Percentiles rank a stretch among this genome's conserved stretches.
These are phyloP conservation scores for Lypha dubia DNA, from an alignment of 2,888 invertebrate genomes.

Conservation along the genomic window DNA sequence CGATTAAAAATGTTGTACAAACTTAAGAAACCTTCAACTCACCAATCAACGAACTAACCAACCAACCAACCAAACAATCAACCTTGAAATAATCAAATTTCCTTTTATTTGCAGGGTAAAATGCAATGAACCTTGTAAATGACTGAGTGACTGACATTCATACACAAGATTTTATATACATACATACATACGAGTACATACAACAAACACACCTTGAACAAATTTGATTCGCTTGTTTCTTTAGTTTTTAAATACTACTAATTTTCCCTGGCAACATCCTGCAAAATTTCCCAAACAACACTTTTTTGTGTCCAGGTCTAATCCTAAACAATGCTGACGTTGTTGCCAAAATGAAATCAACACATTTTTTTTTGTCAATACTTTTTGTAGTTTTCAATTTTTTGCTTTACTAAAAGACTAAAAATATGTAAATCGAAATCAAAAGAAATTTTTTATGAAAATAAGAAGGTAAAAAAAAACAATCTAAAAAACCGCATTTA, in stretches of 20 bases:
- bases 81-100: conserved; percentile 13
- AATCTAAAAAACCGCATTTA: conserved; percentile 57
- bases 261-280: not conserved
- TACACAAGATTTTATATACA: conserved; percentile 1
- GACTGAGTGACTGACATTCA: no score
- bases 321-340: conserved; percentile 38
- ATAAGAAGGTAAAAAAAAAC: conserved; percentile 9
- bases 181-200: not conserved
- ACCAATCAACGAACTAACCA: not conserved
- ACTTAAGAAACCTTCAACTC: conserved; percentile 33
- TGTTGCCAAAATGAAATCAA: conserved; percentile 6
- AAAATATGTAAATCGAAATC: not conserved
- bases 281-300: not conserved
- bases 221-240: conserved; percentile 38
- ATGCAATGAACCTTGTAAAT: conserved; percentile 11
- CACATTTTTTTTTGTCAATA: not conserved
- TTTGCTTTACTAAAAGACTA: not conserved
- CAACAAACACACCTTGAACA: conserved; percentile 47
- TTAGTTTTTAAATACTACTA: not conserved
- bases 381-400: not conserved
- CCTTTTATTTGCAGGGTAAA: not conserved
- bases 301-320: conserved; percentile 20
- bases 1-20: conserved; percentile 30
- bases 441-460: not conserved
- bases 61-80: not conserved